Percentiles rank a stretch among this genome's conserved stretches.
phyloP scores from a whole-genome alignment of 1,140 invertebrate species.

The Danaus plexippus region DNA sequence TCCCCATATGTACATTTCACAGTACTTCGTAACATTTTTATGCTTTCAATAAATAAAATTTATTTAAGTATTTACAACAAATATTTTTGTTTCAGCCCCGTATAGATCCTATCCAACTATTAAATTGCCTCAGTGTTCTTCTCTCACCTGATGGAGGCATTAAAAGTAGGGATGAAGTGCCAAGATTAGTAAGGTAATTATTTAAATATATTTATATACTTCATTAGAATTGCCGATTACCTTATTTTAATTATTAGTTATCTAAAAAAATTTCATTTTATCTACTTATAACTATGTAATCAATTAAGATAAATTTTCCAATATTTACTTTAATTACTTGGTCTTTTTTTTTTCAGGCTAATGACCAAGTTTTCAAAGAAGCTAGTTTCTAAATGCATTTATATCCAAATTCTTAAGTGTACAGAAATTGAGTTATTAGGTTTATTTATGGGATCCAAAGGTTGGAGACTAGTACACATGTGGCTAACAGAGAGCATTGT shows the following conservation, averaged over 20 bases:
- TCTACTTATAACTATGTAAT: too few species aligned
- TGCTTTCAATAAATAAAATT: too few species aligned
- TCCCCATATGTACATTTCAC: too few species aligned
- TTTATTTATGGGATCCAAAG: constrained; percentile 90
- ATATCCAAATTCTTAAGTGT: constrained; percentile 92
- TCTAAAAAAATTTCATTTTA: too few species aligned
- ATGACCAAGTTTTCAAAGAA: constrained; percentile 97
- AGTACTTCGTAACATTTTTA: too few species aligned
- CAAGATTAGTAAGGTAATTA: constrained; percentile 70
- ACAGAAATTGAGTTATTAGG: constrained; percentile 88
- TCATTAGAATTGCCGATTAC: constrained; percentile 3
- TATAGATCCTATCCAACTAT: constrained; percentile 89
- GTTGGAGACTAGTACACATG: constrained; percentile 89
- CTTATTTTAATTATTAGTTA: constrained; percentile 1
- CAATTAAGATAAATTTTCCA: constrained; percentile 2
- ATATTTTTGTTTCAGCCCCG: constrained; percentile 82
- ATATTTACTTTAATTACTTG: constrained; percentile 2
- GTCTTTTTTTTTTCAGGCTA: constrained; percentile 77
- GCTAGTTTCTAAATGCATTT: constrained; percentile 95
- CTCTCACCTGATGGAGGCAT: constrained; percentile 88
- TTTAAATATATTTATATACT: constrained; percentile 8
- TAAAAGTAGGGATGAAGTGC: constrained; percentile 87
- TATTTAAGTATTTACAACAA: neutral
- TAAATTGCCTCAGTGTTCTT: constrained; percentile 89
- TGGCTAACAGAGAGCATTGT: constrained; percentile 91